These are phyloP conservation scores for Dreissena polymorpha DNA, from an alignment of 1,140 invertebrate species.

Conservation along the genomic window DNA sequence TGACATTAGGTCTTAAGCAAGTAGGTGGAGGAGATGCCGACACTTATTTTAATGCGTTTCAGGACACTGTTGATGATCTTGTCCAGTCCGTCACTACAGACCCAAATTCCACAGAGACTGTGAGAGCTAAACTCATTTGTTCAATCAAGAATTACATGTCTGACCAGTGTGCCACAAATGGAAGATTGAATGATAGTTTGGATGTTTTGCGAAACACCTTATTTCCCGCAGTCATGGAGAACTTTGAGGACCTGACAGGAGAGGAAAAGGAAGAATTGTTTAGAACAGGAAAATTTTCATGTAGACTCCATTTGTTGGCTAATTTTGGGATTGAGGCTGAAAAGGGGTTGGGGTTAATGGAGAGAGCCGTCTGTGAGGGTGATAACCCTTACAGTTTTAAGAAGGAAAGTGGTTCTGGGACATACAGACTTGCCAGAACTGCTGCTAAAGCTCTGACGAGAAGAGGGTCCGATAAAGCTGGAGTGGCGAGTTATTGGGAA, in stretches of 20 bases:
- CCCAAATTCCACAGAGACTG: not conserved
- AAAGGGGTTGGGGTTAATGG: not conserved
- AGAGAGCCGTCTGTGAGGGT: no score
- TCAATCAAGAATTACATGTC: constrained; percentile 23
- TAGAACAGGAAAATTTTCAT: constrained; percentile 23
- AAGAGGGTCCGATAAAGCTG: no score
- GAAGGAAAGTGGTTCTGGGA: no score
- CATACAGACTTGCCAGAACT: no score
- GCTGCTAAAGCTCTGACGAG: no score
- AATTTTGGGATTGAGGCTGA: constrained; percentile 27
- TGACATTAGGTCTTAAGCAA: not conserved
- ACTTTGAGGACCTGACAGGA: not conserved
- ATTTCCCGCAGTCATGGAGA: not conserved
- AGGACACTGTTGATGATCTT: constrained; percentile 4
- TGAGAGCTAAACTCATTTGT: constrained; percentile 15
- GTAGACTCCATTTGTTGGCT: constrained; percentile 21
- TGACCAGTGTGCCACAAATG: constrained; percentile 36
- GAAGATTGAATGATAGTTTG: constrained; percentile 25
- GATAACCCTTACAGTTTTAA: no score
- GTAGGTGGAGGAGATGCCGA: constrained; percentile 14
- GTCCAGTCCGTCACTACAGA: not conserved
- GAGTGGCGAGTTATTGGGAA: no score
- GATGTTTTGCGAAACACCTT: no score
- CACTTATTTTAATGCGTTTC: constrained; percentile 14
- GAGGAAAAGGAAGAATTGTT: not conserved